phyloP scores from a whole-genome alignment of 2,113 vertebrate species.

The Apteryx owenii region DNA sequence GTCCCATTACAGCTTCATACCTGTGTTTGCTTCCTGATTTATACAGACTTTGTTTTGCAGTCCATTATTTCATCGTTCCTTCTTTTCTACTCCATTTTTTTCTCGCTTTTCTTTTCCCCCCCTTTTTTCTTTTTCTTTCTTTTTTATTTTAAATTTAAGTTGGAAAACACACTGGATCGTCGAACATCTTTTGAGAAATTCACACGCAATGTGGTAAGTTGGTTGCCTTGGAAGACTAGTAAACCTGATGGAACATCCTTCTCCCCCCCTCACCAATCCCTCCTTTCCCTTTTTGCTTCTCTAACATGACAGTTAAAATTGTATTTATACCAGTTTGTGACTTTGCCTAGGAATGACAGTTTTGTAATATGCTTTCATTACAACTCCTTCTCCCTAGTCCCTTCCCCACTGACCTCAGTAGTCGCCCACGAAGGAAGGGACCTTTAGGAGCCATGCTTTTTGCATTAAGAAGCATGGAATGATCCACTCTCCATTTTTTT shows the following conservation, averaged over 20 bases:
- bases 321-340: conserved; percentile 26
- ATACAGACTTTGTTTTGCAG: conserved; percentile 47
- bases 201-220: conserved; percentile 87
- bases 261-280: conserved; percentile 4
- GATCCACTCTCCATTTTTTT: neutral
- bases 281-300: conserved; percentile 26
- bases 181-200: conserved; percentile 90
- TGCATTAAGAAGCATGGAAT: conserved; percentile 40
- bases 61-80: conserved; percentile 68
- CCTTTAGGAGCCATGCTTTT: conserved; percentile 23
- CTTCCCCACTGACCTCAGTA: conserved; percentile 4
- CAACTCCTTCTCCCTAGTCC: conserved; percentile 1
- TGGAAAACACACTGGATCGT: conserved; percentile 82
- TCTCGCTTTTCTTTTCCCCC: conserved; percentile 51
- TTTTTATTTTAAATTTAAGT: conserved; percentile 77
- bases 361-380: conserved; percentile 37
- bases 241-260: conserved; percentile 47
- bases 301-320: conserved; percentile 25
- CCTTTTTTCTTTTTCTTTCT: conserved; percentile 49
- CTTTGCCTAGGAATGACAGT: conserved; percentile 34
- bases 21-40: conserved; percentile 51
- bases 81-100: conserved; percentile 73
- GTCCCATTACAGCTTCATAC: neutral
- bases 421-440: neutral
- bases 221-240: conserved; percentile 63